These are phyloP conservation scores for Leptinotarsa rubiginosa DNA, from an alignment of 2,888 invertebrate species.

Conservation along the genomic window DNA sequence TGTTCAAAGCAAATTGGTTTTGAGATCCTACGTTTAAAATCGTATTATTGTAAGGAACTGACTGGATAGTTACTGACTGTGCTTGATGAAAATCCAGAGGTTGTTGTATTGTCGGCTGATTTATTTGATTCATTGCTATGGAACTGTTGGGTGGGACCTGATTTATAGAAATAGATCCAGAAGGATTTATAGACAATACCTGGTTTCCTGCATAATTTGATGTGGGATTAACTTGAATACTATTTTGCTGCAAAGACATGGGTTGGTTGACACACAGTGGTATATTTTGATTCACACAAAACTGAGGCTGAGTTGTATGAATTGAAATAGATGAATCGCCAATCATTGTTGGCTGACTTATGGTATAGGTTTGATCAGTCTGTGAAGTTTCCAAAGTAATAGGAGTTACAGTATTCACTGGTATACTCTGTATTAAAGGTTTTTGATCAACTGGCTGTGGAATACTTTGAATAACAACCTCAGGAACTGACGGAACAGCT, in stretches of 20 bases:
- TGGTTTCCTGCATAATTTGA: slow-evolving; percentile 43
- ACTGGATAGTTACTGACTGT: slow-evolving; percentile 60
- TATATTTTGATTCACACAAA: slow-evolving; percentile 57
- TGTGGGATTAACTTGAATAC: slow-evolving; percentile 44
- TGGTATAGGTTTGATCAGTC: slow-evolving; percentile 45
- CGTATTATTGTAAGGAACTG: slow-evolving; percentile 58
- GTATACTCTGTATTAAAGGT: slow-evolving; percentile 49
- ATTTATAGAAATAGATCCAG: slow-evolving; percentile 44
- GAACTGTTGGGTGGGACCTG: slow-evolving; percentile 42
- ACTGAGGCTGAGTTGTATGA: slow-evolving; percentile 49
- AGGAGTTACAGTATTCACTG: slow-evolving; percentile 46
- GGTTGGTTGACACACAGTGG: slow-evolving; percentile 59
- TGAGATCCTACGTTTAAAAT: slow-evolving; percentile 58
- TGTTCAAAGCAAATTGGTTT: slow-evolving; percentile 59
- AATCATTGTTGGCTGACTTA: slow-evolving; percentile 47
- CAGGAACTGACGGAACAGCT: slow-evolving; percentile 51
- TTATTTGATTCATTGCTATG: slow-evolving; percentile 52
- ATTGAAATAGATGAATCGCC: slow-evolving; percentile 47
- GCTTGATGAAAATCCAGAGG: slow-evolving; percentile 56
- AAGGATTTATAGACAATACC: slow-evolving; percentile 43
- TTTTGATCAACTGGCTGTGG: slow-evolving; percentile 49
- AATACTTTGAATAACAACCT: slow-evolving; percentile 44
- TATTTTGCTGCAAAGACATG: slow-evolving; percentile 46
- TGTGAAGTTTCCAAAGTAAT: slow-evolving; percentile 44
- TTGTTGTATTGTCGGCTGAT: slow-evolving; percentile 51